phyloP scores from a whole-genome alignment of 2,797 vertebrate genomes.

The Petrocephalus sullivani region DNA sequence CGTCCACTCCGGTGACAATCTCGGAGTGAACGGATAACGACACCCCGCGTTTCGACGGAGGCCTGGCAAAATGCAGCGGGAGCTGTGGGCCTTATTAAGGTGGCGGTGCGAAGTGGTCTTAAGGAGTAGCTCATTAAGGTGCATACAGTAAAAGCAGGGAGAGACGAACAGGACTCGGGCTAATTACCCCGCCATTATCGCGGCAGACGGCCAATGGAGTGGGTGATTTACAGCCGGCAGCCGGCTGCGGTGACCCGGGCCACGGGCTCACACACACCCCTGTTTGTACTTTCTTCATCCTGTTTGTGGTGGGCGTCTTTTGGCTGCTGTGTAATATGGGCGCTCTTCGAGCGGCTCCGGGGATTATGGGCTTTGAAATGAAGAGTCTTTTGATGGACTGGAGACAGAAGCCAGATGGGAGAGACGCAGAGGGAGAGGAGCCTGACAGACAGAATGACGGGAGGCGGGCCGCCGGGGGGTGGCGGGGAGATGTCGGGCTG shows the following conservation, averaged over 20 bases:
- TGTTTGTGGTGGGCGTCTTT: neutral
- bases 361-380: constrained; percentile 30
- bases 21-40: constrained; percentile 52
- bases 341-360: neutral
- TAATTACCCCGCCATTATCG: constrained; percentile 30
- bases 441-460: constrained; percentile 6
- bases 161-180: constrained; percentile 25
- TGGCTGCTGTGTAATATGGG: neutral
- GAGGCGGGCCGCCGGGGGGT: constrained; percentile 29
- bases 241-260: neutral
- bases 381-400: constrained; percentile 43
- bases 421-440: constrained; percentile 31
- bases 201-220: constrained; percentile 25
- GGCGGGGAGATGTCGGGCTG: constrained; percentile 41
- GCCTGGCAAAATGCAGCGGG: neutral
- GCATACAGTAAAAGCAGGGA: neutral
- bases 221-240: constrained; percentile 33
- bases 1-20: constrained; percentile 63
- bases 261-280: neutral
- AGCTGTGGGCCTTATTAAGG: constrained; percentile 34
- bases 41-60: constrained; percentile 34
- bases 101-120: constrained; percentile 7
- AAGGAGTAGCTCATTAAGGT: neutral
- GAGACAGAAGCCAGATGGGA: constrained; percentile 44
- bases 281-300: constrained; percentile 19